Evolutionary conservation across 1,140 invertebrate genomes (phyloP).

Genomic region (Papilio glaucus): DNA sequence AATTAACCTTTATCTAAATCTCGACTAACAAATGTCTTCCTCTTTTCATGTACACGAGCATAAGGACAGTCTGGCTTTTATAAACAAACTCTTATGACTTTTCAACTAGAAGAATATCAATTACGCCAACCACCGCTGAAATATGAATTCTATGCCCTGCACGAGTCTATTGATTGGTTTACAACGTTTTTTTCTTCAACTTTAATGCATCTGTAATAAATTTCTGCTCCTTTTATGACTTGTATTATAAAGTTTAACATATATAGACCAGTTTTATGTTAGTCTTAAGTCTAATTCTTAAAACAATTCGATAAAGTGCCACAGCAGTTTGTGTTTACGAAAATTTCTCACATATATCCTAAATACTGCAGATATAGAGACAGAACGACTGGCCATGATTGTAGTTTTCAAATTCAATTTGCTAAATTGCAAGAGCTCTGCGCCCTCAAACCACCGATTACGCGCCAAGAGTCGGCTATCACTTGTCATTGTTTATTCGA

Average conservation of each 20-base stretch:
- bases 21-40: conserved; percentile 10
- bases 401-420: neutral
- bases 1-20: conserved; percentile 9
- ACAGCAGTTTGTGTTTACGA: neutral
- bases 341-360: neutral
- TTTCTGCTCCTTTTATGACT: too few relatives aligned
- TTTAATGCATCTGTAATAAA: too few relatives aligned
- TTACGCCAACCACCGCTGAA: too few relatives aligned
- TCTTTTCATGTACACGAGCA: neutral
- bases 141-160: too few relatives aligned
- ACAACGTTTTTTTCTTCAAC: too few relatives aligned
- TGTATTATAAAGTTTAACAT: too few relatives aligned
- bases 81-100: neutral
- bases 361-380: too few relatives aligned
- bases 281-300: too few relatives aligned
- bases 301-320: too few relatives aligned
- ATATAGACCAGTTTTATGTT: too few relatives aligned
- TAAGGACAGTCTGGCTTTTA: neutral
- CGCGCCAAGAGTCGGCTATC: neutral
- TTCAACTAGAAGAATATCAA: too few relatives aligned
- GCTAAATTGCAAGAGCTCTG: neutral
- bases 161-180: too few relatives aligned
- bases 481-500: conserved; percentile 7
- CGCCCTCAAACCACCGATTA: neutral
- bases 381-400: neutral